Conservation (phyloP, 1,140 invertebrate genomes). For the Aethina tumida region DNA sequence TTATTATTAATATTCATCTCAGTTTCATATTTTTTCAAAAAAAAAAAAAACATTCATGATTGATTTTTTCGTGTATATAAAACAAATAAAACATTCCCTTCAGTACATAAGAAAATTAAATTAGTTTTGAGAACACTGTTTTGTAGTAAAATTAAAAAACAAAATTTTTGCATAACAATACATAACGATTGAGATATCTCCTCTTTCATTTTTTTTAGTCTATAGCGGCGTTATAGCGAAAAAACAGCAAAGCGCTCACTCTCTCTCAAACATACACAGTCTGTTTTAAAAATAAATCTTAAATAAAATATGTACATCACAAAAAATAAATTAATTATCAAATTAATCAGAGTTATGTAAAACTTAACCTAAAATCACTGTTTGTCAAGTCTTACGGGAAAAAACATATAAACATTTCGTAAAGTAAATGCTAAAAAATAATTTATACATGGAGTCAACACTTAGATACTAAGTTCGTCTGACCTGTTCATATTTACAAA, state of each 20-base stretch:
- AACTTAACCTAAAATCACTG: constrained; percentile 34
- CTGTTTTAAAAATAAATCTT: constrained; percentile 13
- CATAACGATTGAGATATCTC: constrained; percentile 1
- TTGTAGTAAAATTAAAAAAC: constrained; percentile 2
- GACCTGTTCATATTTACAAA: constrained; percentile 30
- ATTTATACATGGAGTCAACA: constrained; percentile 24
- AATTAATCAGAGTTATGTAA: constrained; percentile 27
- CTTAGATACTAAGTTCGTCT: constrained; percentile 22
- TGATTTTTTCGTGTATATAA: neutral
- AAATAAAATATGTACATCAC: constrained; percentile 33
- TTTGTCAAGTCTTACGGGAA: constrained; percentile 30
- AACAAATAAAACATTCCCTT: constrained; percentile 6
- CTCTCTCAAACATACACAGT: constrained; percentile 23
- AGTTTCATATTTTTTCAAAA: constrained; percentile 23
- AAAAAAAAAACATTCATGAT: constrained; percentile 21
- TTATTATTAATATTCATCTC: constrained; percentile 40
- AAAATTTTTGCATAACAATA: constrained; percentile 2
- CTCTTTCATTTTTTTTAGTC: constrained; percentile 9
- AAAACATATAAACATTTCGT: constrained; percentile 18
- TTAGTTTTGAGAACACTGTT: neutral
- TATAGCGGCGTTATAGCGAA: constrained; percentile 7
- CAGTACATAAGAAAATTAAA: neutral
- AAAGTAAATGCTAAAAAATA: constrained; percentile 22
- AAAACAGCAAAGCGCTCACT: constrained; percentile 9
- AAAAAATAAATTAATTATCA: constrained; percentile 31